Base-by-base conservation (phyloP, 2,888 invertebrate species). In the Melanotus villosus region DNA sequence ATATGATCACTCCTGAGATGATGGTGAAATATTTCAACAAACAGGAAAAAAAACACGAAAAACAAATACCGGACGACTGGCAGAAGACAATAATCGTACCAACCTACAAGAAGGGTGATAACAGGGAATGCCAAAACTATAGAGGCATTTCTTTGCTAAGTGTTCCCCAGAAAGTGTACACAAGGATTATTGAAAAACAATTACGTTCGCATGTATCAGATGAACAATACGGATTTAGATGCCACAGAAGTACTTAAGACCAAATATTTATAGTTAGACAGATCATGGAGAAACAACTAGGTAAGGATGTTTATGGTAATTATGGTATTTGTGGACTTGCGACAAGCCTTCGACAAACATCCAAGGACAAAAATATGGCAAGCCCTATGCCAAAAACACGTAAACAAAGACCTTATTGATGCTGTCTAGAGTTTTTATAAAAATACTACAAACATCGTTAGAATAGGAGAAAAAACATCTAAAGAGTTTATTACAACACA, bases 1-100 rank as follows among this genome's bases (percentile, higher is more conserved):
- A 38, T 14, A 38, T 4, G 38, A 38, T 38, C 4, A n/a, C 38
- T 6, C 4, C 38, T 38, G 38, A 38, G 10, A 38, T 26, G 26
- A n/a, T 38, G 38, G 38, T 38, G n/a, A 38, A 38, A 4, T 38
- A 12, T 38, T 38, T 38, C 3, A 38, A 14, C 10, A 10, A 38
- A 4, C 4, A 3, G 3, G 14, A 10, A 4, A 38, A 14, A 38
- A 38, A 38, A 10, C 14, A 38, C 38, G 38, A n/a, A n/a, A 10
- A 38, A 38, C 38, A 38, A 38, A 14, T 38, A 38, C 38, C 38
- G 5, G 38, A 38, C 3, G 38, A 38, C 38, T 38, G 38, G n/a
- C 38, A 38, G 14, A 38, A 10, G 12, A 10, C 38, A 38, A n/a
- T 38, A 12, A 38, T 38, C 14, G n/a, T 38, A 14, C 38, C 38